Base-by-base conservation (phyloP, 2,888 invertebrate genomes). In the Acanthosoma haemorrhoidale region DNA sequence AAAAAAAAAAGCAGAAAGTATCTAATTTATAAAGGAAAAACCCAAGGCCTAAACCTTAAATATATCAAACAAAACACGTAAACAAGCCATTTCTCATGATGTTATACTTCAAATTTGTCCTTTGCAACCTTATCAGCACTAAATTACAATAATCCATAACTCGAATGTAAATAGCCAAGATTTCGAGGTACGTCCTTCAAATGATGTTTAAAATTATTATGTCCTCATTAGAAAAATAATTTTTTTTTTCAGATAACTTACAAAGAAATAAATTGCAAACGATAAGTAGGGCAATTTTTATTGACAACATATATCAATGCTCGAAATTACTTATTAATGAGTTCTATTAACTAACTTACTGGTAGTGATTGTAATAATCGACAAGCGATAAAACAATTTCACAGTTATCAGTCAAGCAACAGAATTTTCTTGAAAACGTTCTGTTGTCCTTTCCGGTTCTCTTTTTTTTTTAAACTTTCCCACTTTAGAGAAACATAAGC, bases 191-290 rank as follows among this genome's bases (percentile, higher is more conserved):
- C 63, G 63, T 6, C 63, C 63, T 63, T 63, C 63, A 41, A 63
- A 63, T 61, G 61, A 61, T 63, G 63, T 63, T 63, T 63, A 39
- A 63, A 38, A 63, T 63, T 38, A 63, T 63, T 63, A 63, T 63
- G 38, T 21, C 41, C 31, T 63, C 63, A 63, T 34, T 63, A 63
- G 63, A 63, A 63, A 51, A 63, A 41, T 63, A 63, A 39, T 63
- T 61, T n/a, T n/a, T n/a, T n/a, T n/a, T n/a, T n/a, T n/a, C n/a
- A n/a, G n/a, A n/a, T n/a, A n/a, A n/a, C n/a, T n/a, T n/a, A n/a
- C n/a, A n/a, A n/a, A n/a, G n/a, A n/a, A n/a, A n/a, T n/a, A n/a
- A n/a, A n/a, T n/a, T n/a, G n/a, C n/a, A n/a, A n/a, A n/a, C n/a
- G n/a, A n/a, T n/a, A n/a, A n/a, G n/a, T n/a, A n/a, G n/a, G n/a